Conservation (phyloP, 2,113 vertebrate species). For the Chrysemys picta region DNA sequence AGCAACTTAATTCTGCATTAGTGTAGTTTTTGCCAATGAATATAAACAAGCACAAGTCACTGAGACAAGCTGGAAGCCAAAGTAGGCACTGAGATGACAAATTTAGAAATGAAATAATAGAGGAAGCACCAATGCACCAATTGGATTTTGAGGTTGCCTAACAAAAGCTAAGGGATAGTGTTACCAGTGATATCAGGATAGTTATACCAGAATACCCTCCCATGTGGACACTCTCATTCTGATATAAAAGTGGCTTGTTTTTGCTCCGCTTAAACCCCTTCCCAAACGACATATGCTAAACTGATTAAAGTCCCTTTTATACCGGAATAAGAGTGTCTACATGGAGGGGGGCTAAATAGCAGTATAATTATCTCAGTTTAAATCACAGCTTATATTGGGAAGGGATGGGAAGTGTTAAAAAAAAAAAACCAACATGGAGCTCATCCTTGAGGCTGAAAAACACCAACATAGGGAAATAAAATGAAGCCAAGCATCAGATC, state of each 20-base stretch:
- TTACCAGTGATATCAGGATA: not conserved
- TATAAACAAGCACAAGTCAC: no score
- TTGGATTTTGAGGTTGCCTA: not conserved
- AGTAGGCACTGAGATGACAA: not conserved
- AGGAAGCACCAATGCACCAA: not conserved
- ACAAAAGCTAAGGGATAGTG: not conserved
- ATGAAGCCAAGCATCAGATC: not conserved
- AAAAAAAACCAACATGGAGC: not conserved
- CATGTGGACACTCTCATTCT: not conserved
- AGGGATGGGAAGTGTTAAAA: not conserved
- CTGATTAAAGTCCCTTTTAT: not conserved
- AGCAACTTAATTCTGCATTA: no score
- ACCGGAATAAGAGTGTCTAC: not conserved
- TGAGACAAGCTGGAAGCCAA: not conserved
- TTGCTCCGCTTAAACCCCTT: not conserved
- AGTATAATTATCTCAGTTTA: not conserved
- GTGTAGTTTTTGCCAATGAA: no score
- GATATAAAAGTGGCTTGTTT: not conserved
- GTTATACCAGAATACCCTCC: not conserved
- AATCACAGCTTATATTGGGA: not conserved
- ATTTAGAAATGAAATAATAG: not conserved
- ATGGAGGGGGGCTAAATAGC: not conserved
- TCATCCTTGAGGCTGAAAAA: not conserved
- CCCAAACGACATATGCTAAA: not conserved
- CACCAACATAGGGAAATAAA: no score